phyloP scores from a whole-genome alignment of 1,140 invertebrate species.

The Procambarus virginalis region DNA sequence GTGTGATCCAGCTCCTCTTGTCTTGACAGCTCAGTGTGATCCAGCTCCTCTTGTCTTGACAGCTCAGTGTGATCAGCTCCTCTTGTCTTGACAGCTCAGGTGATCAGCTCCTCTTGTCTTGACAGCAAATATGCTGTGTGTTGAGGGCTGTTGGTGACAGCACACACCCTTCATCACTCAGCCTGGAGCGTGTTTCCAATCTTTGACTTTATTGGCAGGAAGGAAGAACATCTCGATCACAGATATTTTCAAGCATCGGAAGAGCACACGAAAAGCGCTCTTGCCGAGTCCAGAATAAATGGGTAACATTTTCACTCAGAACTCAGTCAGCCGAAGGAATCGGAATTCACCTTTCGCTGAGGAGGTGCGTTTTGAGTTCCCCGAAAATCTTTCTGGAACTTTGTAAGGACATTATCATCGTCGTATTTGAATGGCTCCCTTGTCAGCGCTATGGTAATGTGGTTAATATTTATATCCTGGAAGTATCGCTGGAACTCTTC shows the following conservation, averaged over 20 bases:
- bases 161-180: too few species aligned
- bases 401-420: conserved; percentile 20
- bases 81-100: too few species aligned
- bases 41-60: too few species aligned
- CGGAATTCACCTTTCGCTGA: conserved; percentile 8
- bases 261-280: conserved; percentile 21
- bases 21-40: too few species aligned
- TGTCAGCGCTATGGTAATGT: conserved; percentile 32
- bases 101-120: too few species aligned
- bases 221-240: conserved; percentile 19
- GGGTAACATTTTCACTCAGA: conserved; percentile 13
- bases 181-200: conserved; percentile 7
- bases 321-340: neutral
- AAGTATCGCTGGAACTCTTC: conserved; percentile 19
- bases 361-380: conserved; percentile 14
- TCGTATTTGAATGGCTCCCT: conserved; percentile 11
- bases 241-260: conserved; percentile 30
- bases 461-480: conserved; percentile 15
- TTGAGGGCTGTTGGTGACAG: too few species aligned
- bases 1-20: too few species aligned
- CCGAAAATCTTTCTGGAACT: conserved; percentile 11
- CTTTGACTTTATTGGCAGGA: conserved; percentile 35
- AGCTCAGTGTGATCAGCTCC: too few species aligned
- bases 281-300: conserved; percentile 25
- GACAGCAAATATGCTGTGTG: too few species aligned